Base-by-base conservation (phyloP, 2,113 vertebrate species). In the Xenopus laevis region DNA sequence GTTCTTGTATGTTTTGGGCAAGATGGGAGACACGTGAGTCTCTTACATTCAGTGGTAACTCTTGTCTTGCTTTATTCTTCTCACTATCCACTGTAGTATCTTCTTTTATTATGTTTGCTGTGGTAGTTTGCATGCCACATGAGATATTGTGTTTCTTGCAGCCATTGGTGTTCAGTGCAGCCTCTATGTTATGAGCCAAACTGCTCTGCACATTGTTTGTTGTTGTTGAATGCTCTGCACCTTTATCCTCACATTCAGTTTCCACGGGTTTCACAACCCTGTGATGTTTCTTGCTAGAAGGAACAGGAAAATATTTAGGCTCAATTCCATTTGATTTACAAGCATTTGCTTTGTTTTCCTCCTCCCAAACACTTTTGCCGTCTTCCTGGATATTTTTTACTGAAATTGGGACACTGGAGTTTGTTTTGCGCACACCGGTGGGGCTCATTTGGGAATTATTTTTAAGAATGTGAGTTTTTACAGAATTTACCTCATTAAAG, bases 381-480 rank as follows among this genome's bases (percentile, higher is more conserved):
- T 7, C 4, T 4, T 17, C 66, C 11, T 23, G 9, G 13, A 18
- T 44, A 18, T 55, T 55, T 47, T 16, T 55, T 63, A 46, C 11
- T 13, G 13, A 47, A 15, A 13, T 1, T 1, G 4, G 15, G 9
- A 18, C 16, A 10, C 10, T 18, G 69, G 47, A 57, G 30, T 23
- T 18, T 2, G 30, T 55, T 70, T 57, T 80, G 65, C 83, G 83
- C 52, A 81, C 86, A 69, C 85, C 82, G 0, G 83, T 81, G 1
- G 86, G 82, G 74, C 84, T 80, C 61, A 91, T 87, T 78, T 90
- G 86, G 71, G 82, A 86, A 77, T 84, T 84, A 71, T 90, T 84
- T 71, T 87, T 78, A 13, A 75, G 52, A 66, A 87, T 74, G 0
- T 71, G 71, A 78, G 73, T 81, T 78, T 77, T 40, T 30, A 63